Percentiles rank a stretch among this genome's conserved stretches.
phyloP scores from a whole-genome alignment of 30 jellyfish, hydroid and myxozoan genomes.

The Hydra vulgaris region DNA sequence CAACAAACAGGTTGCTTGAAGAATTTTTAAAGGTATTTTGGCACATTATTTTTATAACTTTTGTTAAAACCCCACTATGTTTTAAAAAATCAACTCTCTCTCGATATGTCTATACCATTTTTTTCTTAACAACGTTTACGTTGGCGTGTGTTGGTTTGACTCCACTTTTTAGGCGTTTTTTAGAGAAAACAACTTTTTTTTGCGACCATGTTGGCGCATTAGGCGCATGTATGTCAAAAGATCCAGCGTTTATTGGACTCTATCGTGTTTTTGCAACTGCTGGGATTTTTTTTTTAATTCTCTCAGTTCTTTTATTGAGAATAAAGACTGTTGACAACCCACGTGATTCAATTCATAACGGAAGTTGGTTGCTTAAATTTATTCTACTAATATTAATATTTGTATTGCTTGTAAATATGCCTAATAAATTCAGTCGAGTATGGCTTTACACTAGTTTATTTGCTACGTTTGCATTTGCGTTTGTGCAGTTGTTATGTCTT shows the following conservation, averaged over 20 bases:
- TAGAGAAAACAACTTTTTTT: conserved; percentile 33
- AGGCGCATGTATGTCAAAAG: conserved; percentile 49
- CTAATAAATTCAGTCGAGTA: conserved; percentile 29
- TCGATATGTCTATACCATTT: conserved; percentile 12
- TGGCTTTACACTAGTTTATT: conserved; percentile 63
- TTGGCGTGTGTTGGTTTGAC: conserved; percentile 18
- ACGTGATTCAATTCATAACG: conserved; percentile 42
- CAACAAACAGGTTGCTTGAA: conserved; percentile 10
- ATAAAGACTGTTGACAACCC: conserved; percentile 11
- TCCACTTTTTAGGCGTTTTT: conserved; percentile 17
- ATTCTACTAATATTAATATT: conserved; percentile 28
- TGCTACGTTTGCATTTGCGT: conserved; percentile 36
- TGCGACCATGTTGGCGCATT: conserved; percentile 32
- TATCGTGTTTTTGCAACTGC: conserved; percentile 41
- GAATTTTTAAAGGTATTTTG: background rate
- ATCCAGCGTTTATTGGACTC: conserved; percentile 58
- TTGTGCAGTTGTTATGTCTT: conserved; percentile 45
- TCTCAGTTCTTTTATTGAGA: conserved; percentile 21
- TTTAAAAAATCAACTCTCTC: conserved; percentile 1
- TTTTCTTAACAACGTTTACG: background rate
- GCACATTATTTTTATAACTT: background rate
- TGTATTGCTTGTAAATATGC: conserved; percentile 20
- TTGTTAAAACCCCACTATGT: conserved; percentile 9
- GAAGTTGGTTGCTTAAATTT: conserved; percentile 73
- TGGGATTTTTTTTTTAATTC: conserved; percentile 24